Conservation (phyloP, 2,113 vertebrate genomes). For the Egretta garzetta region DNA sequence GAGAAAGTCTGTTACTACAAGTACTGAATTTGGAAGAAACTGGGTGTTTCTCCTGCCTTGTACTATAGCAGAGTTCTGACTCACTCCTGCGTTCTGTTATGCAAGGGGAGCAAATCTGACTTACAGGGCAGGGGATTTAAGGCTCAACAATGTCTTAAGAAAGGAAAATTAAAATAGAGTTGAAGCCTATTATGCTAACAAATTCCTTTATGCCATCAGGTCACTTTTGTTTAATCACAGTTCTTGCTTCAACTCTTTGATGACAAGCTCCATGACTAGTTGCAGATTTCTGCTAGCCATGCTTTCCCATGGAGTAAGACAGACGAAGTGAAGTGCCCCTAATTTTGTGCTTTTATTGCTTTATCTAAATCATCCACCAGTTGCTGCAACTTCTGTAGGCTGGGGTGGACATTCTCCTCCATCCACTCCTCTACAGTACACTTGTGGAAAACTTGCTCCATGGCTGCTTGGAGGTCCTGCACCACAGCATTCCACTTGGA, state of each 20-base stretch:
- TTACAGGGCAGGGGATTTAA: background rate
- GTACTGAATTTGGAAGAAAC: background rate
- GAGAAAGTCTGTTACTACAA: background rate
- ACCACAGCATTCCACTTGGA: constrained; percentile 74
- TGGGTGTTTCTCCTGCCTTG: background rate
- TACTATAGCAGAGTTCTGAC: background rate
- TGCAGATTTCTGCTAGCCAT: background rate
- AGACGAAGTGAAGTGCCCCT: background rate
- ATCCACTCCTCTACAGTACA: constrained; percentile 89
- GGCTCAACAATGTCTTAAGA: background rate
- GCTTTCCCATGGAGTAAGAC: background rate
- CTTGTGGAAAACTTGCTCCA: constrained; percentile 80
- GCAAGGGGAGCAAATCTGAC: background rate
- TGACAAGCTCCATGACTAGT: background rate
- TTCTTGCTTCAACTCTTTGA: background rate
- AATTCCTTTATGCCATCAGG: background rate
- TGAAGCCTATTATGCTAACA: background rate
- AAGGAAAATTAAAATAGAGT: background rate
- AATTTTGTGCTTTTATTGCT: constrained; percentile 52
- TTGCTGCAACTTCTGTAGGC: constrained; percentile 77
- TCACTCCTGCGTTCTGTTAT: background rate
- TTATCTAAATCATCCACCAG: constrained; percentile 78
- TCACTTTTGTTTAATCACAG: background rate
- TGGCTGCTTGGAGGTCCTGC: constrained; percentile 79
- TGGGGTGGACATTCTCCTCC: constrained; percentile 85